Conservation (phyloP, 2,113 vertebrate species). For the Eulacestoma nigropectus region DNA sequence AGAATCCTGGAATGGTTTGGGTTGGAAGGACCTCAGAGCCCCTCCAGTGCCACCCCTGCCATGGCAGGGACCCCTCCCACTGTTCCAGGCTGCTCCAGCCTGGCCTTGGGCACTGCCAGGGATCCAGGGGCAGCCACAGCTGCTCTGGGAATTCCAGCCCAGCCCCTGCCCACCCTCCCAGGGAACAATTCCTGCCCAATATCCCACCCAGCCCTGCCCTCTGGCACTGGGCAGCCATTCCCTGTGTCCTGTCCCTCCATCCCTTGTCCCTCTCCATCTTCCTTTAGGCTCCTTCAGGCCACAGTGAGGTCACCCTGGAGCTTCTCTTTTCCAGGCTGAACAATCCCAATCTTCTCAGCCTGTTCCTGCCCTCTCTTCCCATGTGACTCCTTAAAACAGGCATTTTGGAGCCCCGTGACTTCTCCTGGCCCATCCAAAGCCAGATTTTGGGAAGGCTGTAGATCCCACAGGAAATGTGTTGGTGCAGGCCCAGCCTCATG, state of each 20-base stretch:
- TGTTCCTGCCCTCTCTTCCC: not conserved
- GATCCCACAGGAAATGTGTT: not conserved
- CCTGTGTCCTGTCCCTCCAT: accelerated
- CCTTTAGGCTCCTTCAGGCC: not conserved
- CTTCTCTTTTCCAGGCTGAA: not conserved
- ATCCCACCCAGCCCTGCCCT: not conserved
- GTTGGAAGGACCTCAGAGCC: not conserved
- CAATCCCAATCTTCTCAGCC: not conserved
- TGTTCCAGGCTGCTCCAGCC: not conserved
- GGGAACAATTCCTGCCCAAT: not conserved
- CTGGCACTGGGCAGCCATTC: not conserved
- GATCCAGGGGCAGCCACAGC: not conserved
- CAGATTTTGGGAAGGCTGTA: not conserved
- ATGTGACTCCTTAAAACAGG: not conserved
- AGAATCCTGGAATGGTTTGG: not conserved
- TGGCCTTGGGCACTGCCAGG: not conserved
- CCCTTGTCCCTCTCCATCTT: not conserved
- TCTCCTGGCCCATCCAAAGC: not conserved
- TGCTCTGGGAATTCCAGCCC: not conserved
- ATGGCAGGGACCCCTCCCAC: not conserved
- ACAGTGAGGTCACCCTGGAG: accelerated
- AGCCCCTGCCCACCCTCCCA: not conserved
- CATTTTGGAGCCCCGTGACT: not conserved
- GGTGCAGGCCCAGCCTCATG: accelerated
- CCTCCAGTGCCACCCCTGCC: accelerated